Evolutionary conservation across 2,113 vertebrate species (phyloP).

Genomic region (Brevimyrus niger): DNA sequence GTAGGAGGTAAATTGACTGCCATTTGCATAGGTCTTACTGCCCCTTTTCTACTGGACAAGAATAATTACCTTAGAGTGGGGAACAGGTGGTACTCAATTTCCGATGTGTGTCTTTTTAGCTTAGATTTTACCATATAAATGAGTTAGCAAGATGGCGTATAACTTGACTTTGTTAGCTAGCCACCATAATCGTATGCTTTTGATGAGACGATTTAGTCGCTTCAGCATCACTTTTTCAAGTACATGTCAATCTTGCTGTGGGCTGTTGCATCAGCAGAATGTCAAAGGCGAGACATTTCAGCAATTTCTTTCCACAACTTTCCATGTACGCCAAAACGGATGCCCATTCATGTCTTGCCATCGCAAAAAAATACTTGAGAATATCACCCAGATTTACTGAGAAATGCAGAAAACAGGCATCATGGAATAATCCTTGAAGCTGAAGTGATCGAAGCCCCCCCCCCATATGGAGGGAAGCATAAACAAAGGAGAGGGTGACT

Average conservation of each 20-base stretch:
- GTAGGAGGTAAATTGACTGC: background rate
- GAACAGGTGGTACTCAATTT: background rate
- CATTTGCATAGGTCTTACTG: background rate
- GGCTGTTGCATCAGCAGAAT: background rate
- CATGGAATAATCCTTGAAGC: background rate
- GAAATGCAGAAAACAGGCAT: background rate
- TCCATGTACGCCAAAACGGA: background rate
- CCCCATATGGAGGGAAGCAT: background rate
- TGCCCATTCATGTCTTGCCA: background rate
- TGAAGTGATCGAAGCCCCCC: background rate
- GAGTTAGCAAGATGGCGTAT: background rate
- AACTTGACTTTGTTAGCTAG: background rate
- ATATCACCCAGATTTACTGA: background rate
- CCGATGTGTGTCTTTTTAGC: background rate
- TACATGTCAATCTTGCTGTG: background rate
- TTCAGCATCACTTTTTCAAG: background rate
- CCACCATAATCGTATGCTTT: background rate
- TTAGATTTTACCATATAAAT: background rate
- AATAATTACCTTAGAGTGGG: background rate
- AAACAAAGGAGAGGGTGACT: background rate
- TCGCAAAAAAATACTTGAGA: background rate
- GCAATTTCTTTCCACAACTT: background rate
- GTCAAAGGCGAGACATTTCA: background rate
- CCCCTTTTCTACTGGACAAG: background rate
- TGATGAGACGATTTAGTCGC: background rate